Conservation (phyloP, 2,113 vertebrate species). For the Salminus brasiliensis region DNA sequence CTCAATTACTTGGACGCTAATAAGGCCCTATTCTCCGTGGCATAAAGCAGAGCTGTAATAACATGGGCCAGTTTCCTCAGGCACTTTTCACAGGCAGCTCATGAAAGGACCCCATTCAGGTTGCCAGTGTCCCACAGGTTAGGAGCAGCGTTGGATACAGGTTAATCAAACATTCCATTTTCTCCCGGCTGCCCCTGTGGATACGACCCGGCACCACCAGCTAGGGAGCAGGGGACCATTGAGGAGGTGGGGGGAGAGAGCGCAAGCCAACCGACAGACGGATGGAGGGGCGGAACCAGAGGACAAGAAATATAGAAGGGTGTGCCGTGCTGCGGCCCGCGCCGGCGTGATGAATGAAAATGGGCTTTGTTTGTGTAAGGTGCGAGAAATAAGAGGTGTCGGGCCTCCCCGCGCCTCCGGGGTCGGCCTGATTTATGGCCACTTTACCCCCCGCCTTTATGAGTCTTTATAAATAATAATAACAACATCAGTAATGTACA, state of each 20-base stretch:
- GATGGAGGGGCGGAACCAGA: conserved; percentile 28
- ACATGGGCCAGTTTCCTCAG: conserved; percentile 50
- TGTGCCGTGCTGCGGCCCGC: conserved; percentile 30
- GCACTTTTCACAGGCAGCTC: conserved; percentile 40
- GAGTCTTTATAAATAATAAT: conserved; percentile 65
- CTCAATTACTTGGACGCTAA: conserved; percentile 57
- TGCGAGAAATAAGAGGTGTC: conserved; percentile 60
- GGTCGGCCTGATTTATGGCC: conserved; percentile 58
- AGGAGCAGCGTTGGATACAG: conserved; percentile 35
- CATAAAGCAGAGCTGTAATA: conserved; percentile 51
- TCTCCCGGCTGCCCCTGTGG: conserved; percentile 27
- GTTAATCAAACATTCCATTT: conserved; percentile 56
- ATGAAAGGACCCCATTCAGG: conserved; percentile 48
- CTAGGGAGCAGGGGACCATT: neutral
- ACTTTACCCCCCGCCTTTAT: conserved; percentile 57
- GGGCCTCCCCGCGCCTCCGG: conserved; percentile 42
- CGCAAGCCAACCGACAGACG: neutral
- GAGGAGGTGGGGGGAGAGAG: neutral
- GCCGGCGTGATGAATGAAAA: conserved; percentile 46
- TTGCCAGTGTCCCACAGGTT: conserved; percentile 45
- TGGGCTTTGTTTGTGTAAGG: conserved; percentile 57
- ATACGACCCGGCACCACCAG: neutral
- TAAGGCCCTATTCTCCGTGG: conserved; percentile 47
- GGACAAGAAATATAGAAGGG: conserved; percentile 35
- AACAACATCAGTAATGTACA: conserved; percentile 57